These are phyloP conservation scores for Heliconius congener DNA, from an alignment of 1,140 invertebrate species.

Conservation along the genomic window DNA sequence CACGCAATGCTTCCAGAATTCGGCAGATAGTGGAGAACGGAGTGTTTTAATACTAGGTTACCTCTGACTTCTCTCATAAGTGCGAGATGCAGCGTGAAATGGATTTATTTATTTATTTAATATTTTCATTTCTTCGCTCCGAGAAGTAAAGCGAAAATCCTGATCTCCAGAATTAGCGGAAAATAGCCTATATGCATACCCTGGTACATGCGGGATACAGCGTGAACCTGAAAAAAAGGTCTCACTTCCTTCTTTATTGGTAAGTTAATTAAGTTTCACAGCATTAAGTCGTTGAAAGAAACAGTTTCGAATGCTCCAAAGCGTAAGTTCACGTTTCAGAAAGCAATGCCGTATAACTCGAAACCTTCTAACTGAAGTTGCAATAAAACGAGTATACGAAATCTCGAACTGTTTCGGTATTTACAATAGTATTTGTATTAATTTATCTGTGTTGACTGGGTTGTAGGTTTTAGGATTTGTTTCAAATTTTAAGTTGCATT, in stretches of 20 bases:
- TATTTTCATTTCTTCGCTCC: too few species aligned
- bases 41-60: too few species aligned
- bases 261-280: background rate
- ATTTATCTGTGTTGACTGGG: background rate
- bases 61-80: too few species aligned
- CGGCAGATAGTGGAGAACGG: too few species aligned
- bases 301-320: background rate
- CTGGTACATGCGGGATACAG: too few species aligned
- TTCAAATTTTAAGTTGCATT: slow-evolving; percentile 14
- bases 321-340: slow-evolving; percentile 1
- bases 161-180: too few species aligned
- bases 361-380: background rate
- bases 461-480: background rate
- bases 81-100: too few species aligned
- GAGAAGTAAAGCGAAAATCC: too few species aligned
- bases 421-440: background rate
- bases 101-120: too few species aligned
- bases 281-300: background rate
- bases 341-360: background rate
- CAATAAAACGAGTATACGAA: slow-evolving; percentile 10
- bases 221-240: background rate
- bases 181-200: too few species aligned
- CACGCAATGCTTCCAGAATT: too few species aligned
- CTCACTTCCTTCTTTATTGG: background rate
- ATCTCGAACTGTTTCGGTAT: background rate